phyloP scores from a whole-genome alignment of 2,113 vertebrate species.

The Tinamus guttatus region DNA sequence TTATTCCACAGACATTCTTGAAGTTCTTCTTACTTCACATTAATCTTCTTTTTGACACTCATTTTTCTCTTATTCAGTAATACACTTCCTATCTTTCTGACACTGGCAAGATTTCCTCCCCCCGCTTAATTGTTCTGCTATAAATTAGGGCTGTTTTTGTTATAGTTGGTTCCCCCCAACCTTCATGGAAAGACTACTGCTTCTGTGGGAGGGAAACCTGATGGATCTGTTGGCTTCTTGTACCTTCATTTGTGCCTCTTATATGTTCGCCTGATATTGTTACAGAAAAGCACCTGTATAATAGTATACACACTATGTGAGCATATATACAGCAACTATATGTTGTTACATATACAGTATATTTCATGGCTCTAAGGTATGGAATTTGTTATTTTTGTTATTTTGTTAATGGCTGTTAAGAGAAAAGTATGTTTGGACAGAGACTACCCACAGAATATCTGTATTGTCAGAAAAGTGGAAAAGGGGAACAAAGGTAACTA shows the following conservation, averaged over 20 bases:
- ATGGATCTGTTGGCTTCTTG: not conserved
- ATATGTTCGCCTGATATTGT: not conserved
- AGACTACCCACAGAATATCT: not conserved
- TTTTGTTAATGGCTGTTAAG: not conserved
- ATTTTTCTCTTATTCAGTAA: not conserved
- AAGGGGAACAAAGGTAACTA: not conserved
- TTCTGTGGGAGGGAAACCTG: not conserved
- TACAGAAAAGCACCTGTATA: not conserved
- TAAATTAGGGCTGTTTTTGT: not conserved
- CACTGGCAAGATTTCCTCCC: not conserved
- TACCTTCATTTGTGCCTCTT: not conserved
- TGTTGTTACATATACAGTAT: too few species aligned
- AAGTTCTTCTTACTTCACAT: not conserved
- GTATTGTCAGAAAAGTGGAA: not conserved
- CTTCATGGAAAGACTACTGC: not conserved
- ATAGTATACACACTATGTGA: too few species aligned
- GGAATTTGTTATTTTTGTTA: not conserved
- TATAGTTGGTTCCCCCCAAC: not conserved
- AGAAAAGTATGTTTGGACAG: rapidly evolving
- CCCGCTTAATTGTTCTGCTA: not conserved
- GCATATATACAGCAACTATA: too few species aligned
- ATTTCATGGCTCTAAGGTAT: too few species aligned
- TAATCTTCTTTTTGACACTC: not conserved
- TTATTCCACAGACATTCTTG: not conserved
- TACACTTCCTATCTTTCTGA: not conserved